phyloP scores from a whole-genome alignment of 2,888 invertebrate species.

The Lasioglossum calceatum region DNA sequence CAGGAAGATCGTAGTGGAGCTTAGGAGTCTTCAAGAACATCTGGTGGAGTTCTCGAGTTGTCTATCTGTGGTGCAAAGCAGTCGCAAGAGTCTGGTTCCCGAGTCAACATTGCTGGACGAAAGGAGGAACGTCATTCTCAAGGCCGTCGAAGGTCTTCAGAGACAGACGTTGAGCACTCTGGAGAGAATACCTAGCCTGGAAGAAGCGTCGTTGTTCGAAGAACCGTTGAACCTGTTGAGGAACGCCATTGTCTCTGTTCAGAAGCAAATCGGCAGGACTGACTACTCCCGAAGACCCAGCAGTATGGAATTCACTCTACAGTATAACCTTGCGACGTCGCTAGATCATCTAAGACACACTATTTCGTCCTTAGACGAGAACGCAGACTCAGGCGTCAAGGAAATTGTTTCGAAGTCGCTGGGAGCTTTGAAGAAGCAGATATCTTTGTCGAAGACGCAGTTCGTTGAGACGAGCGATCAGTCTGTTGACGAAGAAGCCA shows the following conservation, averaged over 20 bases:
- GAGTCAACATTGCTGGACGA: conserved; percentile 73
- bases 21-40: conserved; percentile 73
- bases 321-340: conserved; percentile 67
- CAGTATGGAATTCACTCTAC: conserved; percentile 62
- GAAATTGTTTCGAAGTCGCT: conserved; percentile 76
- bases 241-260: conserved; percentile 69
- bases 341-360: conserved; percentile 72
- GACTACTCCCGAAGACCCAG: conserved; percentile 71
- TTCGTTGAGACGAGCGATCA: conserved; percentile 74
- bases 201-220: conserved; percentile 45
- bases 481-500: conserved; percentile 79
- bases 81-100: conserved; percentile 71
- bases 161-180: conserved; percentile 62
- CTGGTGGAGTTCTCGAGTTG: conserved; percentile 77
- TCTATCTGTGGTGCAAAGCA: conserved; percentile 75
- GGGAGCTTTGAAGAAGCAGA: conserved; percentile 78
- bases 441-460: conserved; percentile 75
- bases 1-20: conserved; percentile 58
- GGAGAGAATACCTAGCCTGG: conserved; percentile 51
- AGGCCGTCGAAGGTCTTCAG: conserved; percentile 72
- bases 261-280: conserved; percentile 72
- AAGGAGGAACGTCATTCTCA: conserved; percentile 75
- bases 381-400: conserved; percentile 68
- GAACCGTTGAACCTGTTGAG: conserved; percentile 67
- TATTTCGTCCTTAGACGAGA: conserved; percentile 73